Evolutionary conservation across 2,797 vertebrate species (phyloP).

Genomic region (Spea hammondii): DNA sequence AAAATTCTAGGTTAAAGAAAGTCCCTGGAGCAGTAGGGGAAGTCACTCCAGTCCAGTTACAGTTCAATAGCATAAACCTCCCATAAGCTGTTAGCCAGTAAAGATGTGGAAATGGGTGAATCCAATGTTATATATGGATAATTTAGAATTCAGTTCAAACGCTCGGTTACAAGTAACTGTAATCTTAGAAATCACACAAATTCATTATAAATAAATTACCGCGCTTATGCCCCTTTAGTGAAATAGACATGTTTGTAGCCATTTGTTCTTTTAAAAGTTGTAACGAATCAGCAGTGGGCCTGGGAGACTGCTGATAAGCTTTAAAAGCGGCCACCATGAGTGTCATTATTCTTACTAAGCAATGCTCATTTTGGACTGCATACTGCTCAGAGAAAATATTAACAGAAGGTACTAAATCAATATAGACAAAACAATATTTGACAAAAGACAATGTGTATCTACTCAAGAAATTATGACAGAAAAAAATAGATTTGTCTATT

Average conservation of each 20-base stretch:
- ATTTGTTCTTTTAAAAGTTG: constrained; percentile 26
- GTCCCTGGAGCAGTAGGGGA: no score
- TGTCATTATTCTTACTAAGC: constrained; percentile 32
- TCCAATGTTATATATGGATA: no score
- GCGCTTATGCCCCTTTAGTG: not conserved
- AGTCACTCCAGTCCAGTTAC: no score
- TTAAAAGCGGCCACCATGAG: constrained; percentile 19
- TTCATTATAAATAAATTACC: not conserved
- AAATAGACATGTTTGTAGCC: constrained; percentile 1
- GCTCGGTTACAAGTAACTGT: no score
- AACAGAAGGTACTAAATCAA: constrained; percentile 26
- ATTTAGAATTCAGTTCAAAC: no score
- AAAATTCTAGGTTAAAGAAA: no score
- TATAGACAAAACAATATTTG: constrained; percentile 21
- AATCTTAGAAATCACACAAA: no score
- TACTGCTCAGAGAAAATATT: constrained; percentile 16
- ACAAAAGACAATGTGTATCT: constrained; percentile 7
- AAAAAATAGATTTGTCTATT: not conserved
- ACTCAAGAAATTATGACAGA: not conserved
- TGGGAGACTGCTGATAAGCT: constrained; percentile 23
- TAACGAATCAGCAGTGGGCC: constrained; percentile 28
- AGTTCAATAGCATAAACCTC: no score
- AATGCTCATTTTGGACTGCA: not conserved
- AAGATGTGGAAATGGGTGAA: no score
- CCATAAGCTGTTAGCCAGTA: no score